Percentiles rank a stretch among this genome's conserved stretches.
phyloP scores from a whole-genome alignment of 2,113 vertebrate genomes.

The Poeciliopsis occidentalis region DNA sequence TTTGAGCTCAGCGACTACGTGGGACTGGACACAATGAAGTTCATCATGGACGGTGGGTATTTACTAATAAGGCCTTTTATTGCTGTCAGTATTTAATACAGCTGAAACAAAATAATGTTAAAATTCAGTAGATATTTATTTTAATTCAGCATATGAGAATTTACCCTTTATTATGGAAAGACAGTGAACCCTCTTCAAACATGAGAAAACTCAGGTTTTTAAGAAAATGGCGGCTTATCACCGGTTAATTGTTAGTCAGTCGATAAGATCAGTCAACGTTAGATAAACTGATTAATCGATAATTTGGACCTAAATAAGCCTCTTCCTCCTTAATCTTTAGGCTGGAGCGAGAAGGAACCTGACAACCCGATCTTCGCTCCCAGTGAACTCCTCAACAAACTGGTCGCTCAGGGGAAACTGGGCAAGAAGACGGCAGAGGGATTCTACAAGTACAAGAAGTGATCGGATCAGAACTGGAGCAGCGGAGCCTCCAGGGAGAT shows the following conservation, averaged over 20 bases:
- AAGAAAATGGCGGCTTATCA: too few relatives aligned
- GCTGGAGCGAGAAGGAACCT: slow-evolving; percentile 86
- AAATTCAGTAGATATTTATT: too few relatives aligned
- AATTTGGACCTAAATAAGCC: background rate
- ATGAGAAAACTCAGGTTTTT: too few relatives aligned
- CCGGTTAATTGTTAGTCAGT: too few relatives aligned
- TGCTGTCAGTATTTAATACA: too few relatives aligned
- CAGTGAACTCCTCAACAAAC: slow-evolving; percentile 84
- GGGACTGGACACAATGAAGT: slow-evolving; percentile 93
- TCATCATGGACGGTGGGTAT: slow-evolving; percentile 90
- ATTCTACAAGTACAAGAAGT: slow-evolving; percentile 94
- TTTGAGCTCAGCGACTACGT: slow-evolving; percentile 96
- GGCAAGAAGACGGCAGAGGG: slow-evolving; percentile 95
- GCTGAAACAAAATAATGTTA: too few relatives aligned
- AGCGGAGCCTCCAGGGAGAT: background rate
- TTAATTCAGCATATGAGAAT: too few relatives aligned
- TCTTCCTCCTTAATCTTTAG: slow-evolving; percentile 65
- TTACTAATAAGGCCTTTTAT: too few relatives aligned
- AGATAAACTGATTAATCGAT: too few relatives aligned
- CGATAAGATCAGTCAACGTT: too few relatives aligned
- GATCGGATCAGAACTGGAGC: slow-evolving; percentile 36
- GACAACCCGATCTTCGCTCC: slow-evolving; percentile 86
- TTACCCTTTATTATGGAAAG: too few relatives aligned
- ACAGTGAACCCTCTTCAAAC: too few relatives aligned
- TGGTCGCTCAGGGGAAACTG: slow-evolving; percentile 91